These are phyloP conservation scores for Myxocyprinus asiaticus DNA, from an alignment of 2,113 vertebrate genomes.

Conservation along the genomic window DNA sequence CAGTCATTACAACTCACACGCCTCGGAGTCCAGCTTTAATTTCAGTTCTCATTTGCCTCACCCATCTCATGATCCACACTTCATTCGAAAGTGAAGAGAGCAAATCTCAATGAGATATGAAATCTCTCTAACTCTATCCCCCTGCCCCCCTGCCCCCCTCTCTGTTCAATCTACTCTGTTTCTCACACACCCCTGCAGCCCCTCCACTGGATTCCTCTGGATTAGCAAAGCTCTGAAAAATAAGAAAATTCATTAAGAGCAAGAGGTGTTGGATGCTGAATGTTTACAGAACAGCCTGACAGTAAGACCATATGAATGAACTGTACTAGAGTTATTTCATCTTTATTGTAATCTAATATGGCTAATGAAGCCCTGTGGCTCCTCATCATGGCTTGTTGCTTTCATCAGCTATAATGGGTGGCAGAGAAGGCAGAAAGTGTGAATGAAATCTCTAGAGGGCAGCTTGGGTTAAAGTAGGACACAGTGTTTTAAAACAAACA, in stretches of 20 bases:
- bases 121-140: neutral
- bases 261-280: neutral
- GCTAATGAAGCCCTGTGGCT: neutral
- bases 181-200: too few relatives aligned
- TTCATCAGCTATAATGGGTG: conserved; percentile 28
- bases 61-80: conserved; percentile 16
- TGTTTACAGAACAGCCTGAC: neutral
- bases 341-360: conserved; percentile 10
- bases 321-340: neutral
- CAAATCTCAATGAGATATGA: conserved; percentile 27
- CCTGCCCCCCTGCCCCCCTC: too few relatives aligned
- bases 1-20: neutral
- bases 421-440: neutral
- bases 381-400: neutral
- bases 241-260: too few relatives aligned
- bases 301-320: neutral
- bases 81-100: conserved; percentile 8
- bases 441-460: conserved; percentile 4
- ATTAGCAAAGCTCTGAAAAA: too few relatives aligned
- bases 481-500: conserved; percentile 6
- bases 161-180: too few relatives aligned
- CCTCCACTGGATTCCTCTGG: too few relatives aligned
- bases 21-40: conserved; percentile 55
- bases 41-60: conserved; percentile 35
- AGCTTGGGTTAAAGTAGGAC: neutral